These are phyloP conservation scores for Eptesicus fuscus DNA, from an alignment of 2,113 vertebrate genomes.

Conservation along the genomic window DNA sequence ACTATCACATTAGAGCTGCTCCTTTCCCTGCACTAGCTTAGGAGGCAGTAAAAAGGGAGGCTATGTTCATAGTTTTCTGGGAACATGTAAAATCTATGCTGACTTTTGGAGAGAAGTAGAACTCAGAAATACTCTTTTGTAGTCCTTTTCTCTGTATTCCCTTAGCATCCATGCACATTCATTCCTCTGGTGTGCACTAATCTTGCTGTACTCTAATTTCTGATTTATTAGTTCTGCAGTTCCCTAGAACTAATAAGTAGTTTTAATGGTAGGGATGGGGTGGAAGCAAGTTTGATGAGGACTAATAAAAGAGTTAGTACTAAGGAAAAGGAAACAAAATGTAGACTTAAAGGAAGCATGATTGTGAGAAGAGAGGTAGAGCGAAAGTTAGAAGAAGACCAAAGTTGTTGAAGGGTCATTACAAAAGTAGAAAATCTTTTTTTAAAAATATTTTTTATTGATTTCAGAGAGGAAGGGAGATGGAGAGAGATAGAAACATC, in stretches of 20 bases:
- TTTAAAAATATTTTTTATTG: too few species aligned
- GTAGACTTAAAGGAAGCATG: background rate
- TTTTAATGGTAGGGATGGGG: background rate
- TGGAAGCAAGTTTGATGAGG: background rate
- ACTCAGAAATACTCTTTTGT: background rate
- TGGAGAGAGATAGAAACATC: too few species aligned
- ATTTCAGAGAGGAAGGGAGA: too few species aligned
- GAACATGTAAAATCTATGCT: background rate
- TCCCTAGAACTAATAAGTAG: background rate
- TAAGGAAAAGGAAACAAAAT: slow-evolving; percentile 1
- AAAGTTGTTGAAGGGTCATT: background rate
- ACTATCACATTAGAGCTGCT: background rate
- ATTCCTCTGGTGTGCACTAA: background rate
- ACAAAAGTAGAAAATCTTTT: background rate
- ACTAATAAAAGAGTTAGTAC: background rate
- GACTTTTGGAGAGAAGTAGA: background rate
- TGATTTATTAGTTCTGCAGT: background rate
- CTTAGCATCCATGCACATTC: background rate
- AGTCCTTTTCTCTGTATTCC: background rate
- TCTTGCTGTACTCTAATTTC: background rate
- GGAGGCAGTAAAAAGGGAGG: background rate
- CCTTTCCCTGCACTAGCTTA: background rate
- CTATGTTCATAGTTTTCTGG: background rate
- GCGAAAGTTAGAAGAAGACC: background rate
- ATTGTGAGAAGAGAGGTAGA: background rate